A percentile compares a stretch with the other conserved stretches of the same genome.
These are phyloP conservation scores for Microtus ochrogaster DNA, from an alignment of 2,113 vertebrate species.

Conservation along the genomic window DNA sequence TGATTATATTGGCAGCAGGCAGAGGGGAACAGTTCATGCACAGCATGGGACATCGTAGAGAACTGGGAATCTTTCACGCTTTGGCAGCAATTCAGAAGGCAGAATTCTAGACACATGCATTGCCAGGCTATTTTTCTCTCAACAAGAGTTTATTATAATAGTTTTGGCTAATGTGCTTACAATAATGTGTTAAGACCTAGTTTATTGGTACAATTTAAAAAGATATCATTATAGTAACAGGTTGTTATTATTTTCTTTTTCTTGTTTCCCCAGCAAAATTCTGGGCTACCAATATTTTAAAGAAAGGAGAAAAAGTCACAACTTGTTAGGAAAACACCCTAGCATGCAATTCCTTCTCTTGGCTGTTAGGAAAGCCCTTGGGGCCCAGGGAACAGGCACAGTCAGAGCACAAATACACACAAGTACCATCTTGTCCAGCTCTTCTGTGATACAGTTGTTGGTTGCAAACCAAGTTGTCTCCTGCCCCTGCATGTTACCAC, in stretches of 20 bases:
- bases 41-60: slow-evolving; percentile 40
- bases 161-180: slow-evolving; percentile 41
- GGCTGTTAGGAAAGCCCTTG: slow-evolving; percentile 54
- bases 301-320: slow-evolving; percentile 47
- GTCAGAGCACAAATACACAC: slow-evolving; percentile 1
- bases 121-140: slow-evolving; percentile 58
- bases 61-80: slow-evolving; percentile 39
- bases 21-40: neutral
- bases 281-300: slow-evolving; percentile 52
- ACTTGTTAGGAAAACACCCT: slow-evolving; percentile 56
- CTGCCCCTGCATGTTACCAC: slow-evolving; percentile 58
- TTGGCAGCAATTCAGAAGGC: slow-evolving; percentile 57
- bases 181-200: slow-evolving; percentile 35
- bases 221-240: slow-evolving; percentile 13
- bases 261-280: slow-evolving; percentile 35
- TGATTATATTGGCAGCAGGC: slow-evolving; percentile 18
- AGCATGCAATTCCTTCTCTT: slow-evolving; percentile 9
- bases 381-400: slow-evolving; percentile 35
- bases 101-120: slow-evolving; percentile 54
- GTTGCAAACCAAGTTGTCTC: slow-evolving; percentile 60
- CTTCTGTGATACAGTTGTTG: slow-evolving; percentile 30
- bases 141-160: slow-evolving; percentile 63
- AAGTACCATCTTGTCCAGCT: slow-evolving; percentile 62
- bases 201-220: slow-evolving; percentile 8
- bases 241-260: slow-evolving; percentile 12